Percentiles rank a stretch among this genome's conserved stretches.
Evolutionary conservation across 1,140 invertebrate genomes (phyloP).

Genomic region (Trachymyrmex cornetzi): DNA sequence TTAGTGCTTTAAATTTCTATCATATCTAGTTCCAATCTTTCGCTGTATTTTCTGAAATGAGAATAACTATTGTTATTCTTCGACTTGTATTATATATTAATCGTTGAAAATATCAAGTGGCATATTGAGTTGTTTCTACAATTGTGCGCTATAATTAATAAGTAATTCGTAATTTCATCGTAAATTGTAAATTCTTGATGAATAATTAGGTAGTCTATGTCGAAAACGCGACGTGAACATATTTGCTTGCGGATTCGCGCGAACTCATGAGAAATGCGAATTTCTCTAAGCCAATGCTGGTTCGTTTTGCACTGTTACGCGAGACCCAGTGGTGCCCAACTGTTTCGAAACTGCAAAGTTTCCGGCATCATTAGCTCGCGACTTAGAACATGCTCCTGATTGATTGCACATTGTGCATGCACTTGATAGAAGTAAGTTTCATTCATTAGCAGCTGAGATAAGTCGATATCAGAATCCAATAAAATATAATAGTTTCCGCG

Average conservation of each 20-base stretch:
- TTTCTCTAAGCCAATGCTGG: constrained; percentile 11
- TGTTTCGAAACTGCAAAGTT: constrained; percentile 38
- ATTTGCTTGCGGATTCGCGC: constrained; percentile 37
- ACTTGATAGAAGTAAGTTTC: constrained; percentile 25
- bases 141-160: constrained; percentile 12
- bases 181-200: constrained; percentile 26
- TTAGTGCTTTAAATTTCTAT: constrained; percentile 8
- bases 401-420: constrained; percentile 47
- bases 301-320: constrained; percentile 39
- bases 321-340: constrained; percentile 32
- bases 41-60: not conserved
- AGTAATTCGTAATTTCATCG: constrained; percentile 13
- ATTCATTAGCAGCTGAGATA: constrained; percentile 5
- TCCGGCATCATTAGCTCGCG: constrained; percentile 31
- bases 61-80: not conserved
- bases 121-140: not conserved
- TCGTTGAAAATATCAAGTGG: not conserved
- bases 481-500: not conserved
- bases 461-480: constrained; percentile 7
- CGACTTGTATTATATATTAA: not conserved
- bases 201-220: constrained; percentile 22
- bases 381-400: constrained; percentile 38
- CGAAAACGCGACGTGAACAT: constrained; percentile 39
- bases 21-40: not conserved
- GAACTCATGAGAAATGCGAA: constrained; percentile 28